Evolutionary conservation across 2,888 invertebrate genomes (phyloP).

Genomic region (Tenthredo notha): DNA sequence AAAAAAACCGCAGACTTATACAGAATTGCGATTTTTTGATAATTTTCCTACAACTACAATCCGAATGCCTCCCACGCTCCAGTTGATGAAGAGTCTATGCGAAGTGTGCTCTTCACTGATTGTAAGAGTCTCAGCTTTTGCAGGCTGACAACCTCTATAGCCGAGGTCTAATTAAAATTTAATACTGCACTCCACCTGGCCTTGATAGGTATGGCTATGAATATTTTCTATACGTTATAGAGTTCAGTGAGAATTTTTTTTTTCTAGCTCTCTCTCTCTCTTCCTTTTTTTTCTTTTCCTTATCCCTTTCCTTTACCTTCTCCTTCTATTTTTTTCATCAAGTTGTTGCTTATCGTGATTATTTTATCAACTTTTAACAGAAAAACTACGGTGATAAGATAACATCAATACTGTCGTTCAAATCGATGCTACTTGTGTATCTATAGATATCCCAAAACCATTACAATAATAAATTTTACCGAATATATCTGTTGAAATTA

Average conservation of each 20-base stretch:
- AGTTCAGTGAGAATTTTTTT: not conserved
- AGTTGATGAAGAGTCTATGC: not conserved
- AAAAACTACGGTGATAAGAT: not conserved
- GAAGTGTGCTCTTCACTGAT: constrained; percentile 8
- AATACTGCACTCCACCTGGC: not conserved
- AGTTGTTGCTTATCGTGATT: not conserved
- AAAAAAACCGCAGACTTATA: not conserved
- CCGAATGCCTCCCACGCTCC: constrained; percentile 9
- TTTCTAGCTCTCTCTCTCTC: no score
- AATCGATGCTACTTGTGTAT: no score
- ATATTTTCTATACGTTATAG: not conserved
- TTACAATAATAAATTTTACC: not conserved
- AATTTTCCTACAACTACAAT: not conserved
- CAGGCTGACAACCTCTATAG: constrained; percentile 2
- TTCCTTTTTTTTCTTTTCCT: no score
- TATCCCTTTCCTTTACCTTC: no score
- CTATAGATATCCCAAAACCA: not conserved
- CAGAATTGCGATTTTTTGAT: not conserved
- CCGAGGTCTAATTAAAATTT: not conserved
- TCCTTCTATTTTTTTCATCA: not conserved
- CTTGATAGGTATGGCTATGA: not conserved
- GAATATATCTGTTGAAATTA: not conserved
- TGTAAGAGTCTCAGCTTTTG: not conserved
- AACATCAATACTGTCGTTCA: not conserved
- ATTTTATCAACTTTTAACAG: not conserved